Evolutionary conservation across 2,113 vertebrate genomes (phyloP).

Genomic region (Elephantulus edwardii): DNA sequence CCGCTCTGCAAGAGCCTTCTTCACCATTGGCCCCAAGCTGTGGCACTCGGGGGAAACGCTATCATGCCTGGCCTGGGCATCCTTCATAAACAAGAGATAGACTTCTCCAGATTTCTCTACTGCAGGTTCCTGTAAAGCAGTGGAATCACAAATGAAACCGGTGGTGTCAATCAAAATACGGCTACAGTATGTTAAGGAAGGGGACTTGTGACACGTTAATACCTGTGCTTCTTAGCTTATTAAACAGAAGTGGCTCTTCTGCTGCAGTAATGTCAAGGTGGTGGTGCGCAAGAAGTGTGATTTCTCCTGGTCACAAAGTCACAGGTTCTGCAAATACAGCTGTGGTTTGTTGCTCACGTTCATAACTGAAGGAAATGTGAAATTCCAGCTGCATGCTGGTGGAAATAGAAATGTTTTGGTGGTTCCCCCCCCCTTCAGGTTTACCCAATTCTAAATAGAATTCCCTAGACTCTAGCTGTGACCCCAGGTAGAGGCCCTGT

Average conservation of each 20-base stretch:
- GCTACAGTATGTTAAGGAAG: slow-evolving; percentile 21
- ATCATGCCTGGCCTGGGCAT: background rate
- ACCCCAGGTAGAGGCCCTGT: background rate
- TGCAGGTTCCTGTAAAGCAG: too few relatives aligned
- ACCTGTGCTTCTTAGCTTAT: slow-evolving; percentile 21
- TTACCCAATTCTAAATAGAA: too few relatives aligned
- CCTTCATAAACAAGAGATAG: slow-evolving; percentile 35
- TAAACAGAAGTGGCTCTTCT: slow-evolving; percentile 26
- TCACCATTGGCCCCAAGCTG: background rate
- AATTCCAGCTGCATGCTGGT: slow-evolving; percentile 53
- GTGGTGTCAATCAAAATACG: background rate
- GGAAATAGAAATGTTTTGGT: slow-evolving; percentile 25
- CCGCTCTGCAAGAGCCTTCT: slow-evolving; percentile 52
- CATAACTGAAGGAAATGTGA: slow-evolving; percentile 52
- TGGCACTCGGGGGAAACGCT: slow-evolving; percentile 44
- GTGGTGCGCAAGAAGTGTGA: slow-evolving; percentile 43
- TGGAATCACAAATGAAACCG: background rate
- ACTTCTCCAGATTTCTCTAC: background rate
- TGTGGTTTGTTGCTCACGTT: slow-evolving; percentile 24
- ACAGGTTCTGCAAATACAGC: slow-evolving; percentile 61
- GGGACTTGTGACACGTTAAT: slow-evolving; percentile 18
- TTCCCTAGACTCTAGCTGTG: background rate
- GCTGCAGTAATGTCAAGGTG: slow-evolving; percentile 53
- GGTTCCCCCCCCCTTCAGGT: background rate
- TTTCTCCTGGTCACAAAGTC: slow-evolving; percentile 52